Evolutionary conservation across 2,797 vertebrate genomes (phyloP), one percentile per base, ranked within the genome.

Genomic region (Crax fasciolata): DNA sequence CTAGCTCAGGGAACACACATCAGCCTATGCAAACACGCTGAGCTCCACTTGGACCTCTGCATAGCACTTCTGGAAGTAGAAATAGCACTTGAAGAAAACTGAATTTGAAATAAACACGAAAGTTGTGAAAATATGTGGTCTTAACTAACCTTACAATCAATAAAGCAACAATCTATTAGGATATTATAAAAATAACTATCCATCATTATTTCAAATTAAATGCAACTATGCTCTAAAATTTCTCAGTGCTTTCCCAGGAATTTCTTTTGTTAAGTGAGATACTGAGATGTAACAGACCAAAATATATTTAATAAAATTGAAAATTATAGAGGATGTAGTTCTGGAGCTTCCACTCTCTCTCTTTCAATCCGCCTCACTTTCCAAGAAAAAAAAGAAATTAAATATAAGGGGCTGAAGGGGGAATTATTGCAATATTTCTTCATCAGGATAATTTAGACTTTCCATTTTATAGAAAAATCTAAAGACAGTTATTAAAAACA

Each of bases 21-120:
- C 14, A 72, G 44, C n/a, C 32, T 9, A 3, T 38, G 68, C 55
- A 96, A 74, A 76, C 74, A 49, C 8, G 20, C 2, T 30, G 39
- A 44, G 48, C 15, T 86, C 43, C 4, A 43, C 49, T 12, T 52
- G 51, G 23, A 67, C 27, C 41, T 65, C n/a, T 38, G 65, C 18
- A 49, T 3, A 75, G 11, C 25, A 86, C 23, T 30, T 84, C 43
- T 84, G 41, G 25, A 68, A 77, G 5, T 66, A 51, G 21, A 89
- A 86, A 87, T 16, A 79, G 13, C 38, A 32, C 25, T 48, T 54
- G 16, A 81, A 87, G 38, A 57, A 94, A 94, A 78, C 1, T 41
- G 14, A 58, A n/a, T 76, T 76, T 79, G 44, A 85, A 80, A 79
- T 49, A 72, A 77, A 82, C 38, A 86, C 23, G 7, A 85, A 83